These are phyloP conservation scores for Axea sp. DNA, from an alignment of 2,888 invertebrate species.

Conservation along the genomic window DNA sequence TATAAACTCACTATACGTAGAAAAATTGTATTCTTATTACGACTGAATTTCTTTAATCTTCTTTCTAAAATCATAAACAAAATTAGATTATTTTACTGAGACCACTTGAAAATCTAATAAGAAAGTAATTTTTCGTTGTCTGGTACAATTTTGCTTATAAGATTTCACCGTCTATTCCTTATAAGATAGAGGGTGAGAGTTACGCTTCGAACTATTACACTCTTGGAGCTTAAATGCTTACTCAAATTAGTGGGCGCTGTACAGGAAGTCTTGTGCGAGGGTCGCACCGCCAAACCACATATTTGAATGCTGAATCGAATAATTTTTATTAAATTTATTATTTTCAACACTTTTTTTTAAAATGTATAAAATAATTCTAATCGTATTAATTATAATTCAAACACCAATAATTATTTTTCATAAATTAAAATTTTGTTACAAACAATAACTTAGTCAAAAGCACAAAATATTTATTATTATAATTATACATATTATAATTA, in stretches of 20 bases:
- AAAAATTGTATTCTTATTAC: too few relatives aligned
- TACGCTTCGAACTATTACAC: conserved; percentile 34
- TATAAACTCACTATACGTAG: too few relatives aligned
- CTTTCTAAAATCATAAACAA: conserved; percentile 1
- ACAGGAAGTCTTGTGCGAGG: conserved; percentile 33
- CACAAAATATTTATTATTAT: too few relatives aligned
- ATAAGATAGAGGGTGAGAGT: conserved; percentile 10
- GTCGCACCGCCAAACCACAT: conserved; percentile 43
- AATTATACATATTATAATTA: too few relatives aligned
- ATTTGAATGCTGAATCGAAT: conserved; percentile 39
- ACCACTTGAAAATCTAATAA: conserved; percentile 13
- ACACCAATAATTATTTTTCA: too few relatives aligned
- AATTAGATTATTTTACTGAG: conserved; percentile 9
- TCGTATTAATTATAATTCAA: too few relatives aligned
- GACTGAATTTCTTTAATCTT: background rate
- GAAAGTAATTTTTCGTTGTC: conserved; percentile 12
- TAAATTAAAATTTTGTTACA: too few relatives aligned
- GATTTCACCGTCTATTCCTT: conserved; percentile 14
- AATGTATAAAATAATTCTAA: too few relatives aligned
- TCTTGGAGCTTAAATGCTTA: conserved; percentile 41
- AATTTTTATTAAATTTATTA: too few relatives aligned
- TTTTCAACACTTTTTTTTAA: too few relatives aligned
- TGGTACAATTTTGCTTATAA: conserved; percentile 26
- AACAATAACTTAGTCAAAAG: too few relatives aligned
- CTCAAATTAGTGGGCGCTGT: conserved; percentile 32